Evolutionary conservation across 2,888 invertebrate genomes (phyloP).

Genomic region (Oscheius sp.): DNA sequence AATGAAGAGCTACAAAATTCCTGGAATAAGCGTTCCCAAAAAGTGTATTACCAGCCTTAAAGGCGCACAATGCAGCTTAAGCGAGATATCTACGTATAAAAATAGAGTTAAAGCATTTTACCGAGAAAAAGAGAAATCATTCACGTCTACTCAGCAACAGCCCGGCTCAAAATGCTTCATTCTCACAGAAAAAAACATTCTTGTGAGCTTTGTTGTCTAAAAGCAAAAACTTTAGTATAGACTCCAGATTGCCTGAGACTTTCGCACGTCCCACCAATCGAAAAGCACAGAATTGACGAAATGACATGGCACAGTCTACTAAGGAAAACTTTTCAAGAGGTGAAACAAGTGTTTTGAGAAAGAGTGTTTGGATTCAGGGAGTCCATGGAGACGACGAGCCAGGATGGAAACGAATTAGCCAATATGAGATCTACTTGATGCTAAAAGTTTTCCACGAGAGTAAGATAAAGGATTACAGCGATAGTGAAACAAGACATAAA

Average conservation of each 20-base stretch:
- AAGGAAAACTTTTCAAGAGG: not conserved
- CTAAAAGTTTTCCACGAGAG: not conserved
- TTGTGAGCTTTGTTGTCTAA: no score
- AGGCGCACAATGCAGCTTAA: no score
- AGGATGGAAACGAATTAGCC: slow-evolving; percentile 15
- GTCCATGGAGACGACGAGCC: slow-evolving; percentile 25
- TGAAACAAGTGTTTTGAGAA: not conserved
- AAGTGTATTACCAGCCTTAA: no score
- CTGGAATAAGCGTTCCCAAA: no score
- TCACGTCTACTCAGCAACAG: no score
- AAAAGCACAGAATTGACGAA: not conserved
- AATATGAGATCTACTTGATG: slow-evolving; percentile 12
- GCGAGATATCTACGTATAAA: no score
- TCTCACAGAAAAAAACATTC: no score
- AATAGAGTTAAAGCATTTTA: no score
- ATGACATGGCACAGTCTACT: not conserved
- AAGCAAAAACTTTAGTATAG: not conserved
- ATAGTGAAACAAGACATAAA: not conserved
- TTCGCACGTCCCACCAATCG: slow-evolving; percentile 19
- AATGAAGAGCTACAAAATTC: no score
- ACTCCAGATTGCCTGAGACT: slow-evolving; percentile 4
- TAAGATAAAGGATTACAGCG: not conserved
- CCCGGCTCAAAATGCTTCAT: no score
- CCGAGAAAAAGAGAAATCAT: no score
- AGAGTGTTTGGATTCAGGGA: not conserved